These are phyloP conservation scores for Monochamus saltuarius DNA, from an alignment of 1,140 invertebrate genomes.

Conservation along the genomic window DNA sequence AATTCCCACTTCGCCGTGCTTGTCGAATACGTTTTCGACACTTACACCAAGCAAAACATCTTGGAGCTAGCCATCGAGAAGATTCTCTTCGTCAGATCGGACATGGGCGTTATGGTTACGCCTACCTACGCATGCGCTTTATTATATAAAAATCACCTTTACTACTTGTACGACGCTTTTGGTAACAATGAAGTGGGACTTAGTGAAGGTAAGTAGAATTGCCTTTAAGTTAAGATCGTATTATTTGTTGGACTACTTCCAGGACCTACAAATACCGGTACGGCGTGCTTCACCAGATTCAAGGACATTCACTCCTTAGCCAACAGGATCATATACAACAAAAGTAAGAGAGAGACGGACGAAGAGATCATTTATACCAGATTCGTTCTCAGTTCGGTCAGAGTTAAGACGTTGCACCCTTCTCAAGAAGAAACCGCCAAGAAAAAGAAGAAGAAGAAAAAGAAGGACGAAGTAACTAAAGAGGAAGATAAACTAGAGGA, in stretches of 20 bases:
- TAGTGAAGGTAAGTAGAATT: conserved; percentile 38
- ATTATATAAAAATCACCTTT: conserved; percentile 54
- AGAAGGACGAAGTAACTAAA: conserved; percentile 21
- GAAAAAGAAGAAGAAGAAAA: conserved; percentile 22
- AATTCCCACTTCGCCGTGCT: conserved; percentile 36
- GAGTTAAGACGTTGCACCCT: conserved; percentile 31
- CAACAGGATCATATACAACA: conserved; percentile 50
- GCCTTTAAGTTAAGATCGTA: neutral
- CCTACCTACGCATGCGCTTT: conserved; percentile 56
- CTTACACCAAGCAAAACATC: conserved; percentile 33
- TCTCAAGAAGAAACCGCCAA: conserved; percentile 13
- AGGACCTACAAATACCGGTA: conserved; percentile 46
- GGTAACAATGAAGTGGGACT: conserved; percentile 55
- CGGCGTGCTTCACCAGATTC: conserved; percentile 55
- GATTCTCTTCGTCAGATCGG: conserved; percentile 50
- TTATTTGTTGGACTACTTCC: neutral
- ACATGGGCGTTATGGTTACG: conserved; percentile 56
- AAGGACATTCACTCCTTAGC: conserved; percentile 36
- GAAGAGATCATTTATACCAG: conserved; percentile 40
- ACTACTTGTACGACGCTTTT: conserved; percentile 56
- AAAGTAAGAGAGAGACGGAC: conserved; percentile 40
- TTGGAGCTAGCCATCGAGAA: conserved; percentile 37
- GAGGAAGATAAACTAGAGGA: conserved; percentile 20
- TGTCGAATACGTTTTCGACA: conserved; percentile 42
- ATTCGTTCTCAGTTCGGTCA: conserved; percentile 43